Conservation (phyloP, 2,113 vertebrate genomes). For the Coryphaenoides rupestris region DNA sequence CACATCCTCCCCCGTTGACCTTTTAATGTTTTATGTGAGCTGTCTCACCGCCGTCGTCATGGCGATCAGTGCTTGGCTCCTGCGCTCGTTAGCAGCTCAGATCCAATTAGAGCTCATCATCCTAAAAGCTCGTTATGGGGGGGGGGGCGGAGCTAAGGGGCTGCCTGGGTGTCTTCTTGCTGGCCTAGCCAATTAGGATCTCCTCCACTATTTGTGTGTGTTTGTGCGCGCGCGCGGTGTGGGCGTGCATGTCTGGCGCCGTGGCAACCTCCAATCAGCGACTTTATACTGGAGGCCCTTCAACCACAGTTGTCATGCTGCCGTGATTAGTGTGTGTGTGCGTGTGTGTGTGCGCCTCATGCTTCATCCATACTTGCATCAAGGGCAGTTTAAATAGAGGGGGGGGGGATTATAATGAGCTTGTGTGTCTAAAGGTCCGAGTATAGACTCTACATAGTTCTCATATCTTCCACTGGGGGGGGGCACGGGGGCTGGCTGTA, state of each 20-base stretch:
- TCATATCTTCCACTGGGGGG: conserved; percentile 50
- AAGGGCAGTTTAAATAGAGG: conserved; percentile 17
- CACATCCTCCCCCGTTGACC: neutral
- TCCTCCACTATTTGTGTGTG: conserved; percentile 32
- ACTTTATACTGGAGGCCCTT: conserved; percentile 34
- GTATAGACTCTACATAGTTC: conserved; percentile 43
- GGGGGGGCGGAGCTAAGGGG: no score
- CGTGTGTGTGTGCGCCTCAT: conserved; percentile 7
- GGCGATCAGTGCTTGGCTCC: neutral
- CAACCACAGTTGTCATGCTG: conserved; percentile 32
- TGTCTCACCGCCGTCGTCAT: no score
- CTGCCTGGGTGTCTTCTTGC: no score
- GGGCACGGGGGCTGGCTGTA: conserved; percentile 28
- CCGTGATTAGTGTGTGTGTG: conserved; percentile 26
- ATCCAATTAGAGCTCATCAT: conserved; percentile 5
- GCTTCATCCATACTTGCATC: neutral
- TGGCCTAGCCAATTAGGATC: no score
- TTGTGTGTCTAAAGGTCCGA: conserved; percentile 27
- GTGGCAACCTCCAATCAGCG: neutral
- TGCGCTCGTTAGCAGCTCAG: conserved; percentile 10
- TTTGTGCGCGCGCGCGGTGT: conserved; percentile 32
- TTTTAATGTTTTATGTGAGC: no score
- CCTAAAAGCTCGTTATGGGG: no score
- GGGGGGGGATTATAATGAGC: conserved; percentile 11
- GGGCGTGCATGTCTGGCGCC: conserved; percentile 28